Base-by-base conservation (phyloP, 2,888 invertebrate genomes). In the Drosophila helvetica region DNA sequence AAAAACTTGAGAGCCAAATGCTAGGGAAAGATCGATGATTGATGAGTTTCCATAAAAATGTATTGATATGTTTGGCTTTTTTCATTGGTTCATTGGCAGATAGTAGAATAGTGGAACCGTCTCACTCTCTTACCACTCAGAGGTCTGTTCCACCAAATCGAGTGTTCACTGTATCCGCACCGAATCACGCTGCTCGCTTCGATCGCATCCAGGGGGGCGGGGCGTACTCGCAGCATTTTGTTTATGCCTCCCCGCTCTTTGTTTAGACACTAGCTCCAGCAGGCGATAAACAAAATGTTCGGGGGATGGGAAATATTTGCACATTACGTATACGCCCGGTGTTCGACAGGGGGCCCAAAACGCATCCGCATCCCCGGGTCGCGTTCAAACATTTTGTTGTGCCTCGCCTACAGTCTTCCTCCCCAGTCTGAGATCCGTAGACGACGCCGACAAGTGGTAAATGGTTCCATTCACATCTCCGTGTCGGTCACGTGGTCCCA, bases 261-360 rank as follows among this genome's bases (percentile, higher is more conserved):
- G 70, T 71, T 71, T 71, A 71, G 69, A 71, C 57, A 71, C 70
- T 48, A 53, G 52, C 67, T 59, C 59, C 59, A 52, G 50, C 66
- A 38, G 56, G 56, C 57, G 69, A 57, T 71, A 69, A 69, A 71
- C 69, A 69, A 69, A 62, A 50, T 63, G 30, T 59, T 27, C 25
- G 47, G 33, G 22, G 54, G 18, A 15, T n/a, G 51, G 48, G 52
- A 62, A 56, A 46, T 64, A 46, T 65, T 72, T 65, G 65, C 70
- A 72, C 43, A 71, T 71, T 71, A 71, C 71, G 65, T 52, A 71
- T 72, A 72, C 71, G 72, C 58, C 70, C 58, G 12, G 30, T 30
- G 30, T 30, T 33, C 33, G 33, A 56, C 45, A 19, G 27, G 38
- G 19, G 15, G 33, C 19, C 19, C 18, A 19, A 12, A 56, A 56